Base-by-base conservation (phyloP, 2,888 invertebrate genomes). In the Cerceris rybyensis region DNA sequence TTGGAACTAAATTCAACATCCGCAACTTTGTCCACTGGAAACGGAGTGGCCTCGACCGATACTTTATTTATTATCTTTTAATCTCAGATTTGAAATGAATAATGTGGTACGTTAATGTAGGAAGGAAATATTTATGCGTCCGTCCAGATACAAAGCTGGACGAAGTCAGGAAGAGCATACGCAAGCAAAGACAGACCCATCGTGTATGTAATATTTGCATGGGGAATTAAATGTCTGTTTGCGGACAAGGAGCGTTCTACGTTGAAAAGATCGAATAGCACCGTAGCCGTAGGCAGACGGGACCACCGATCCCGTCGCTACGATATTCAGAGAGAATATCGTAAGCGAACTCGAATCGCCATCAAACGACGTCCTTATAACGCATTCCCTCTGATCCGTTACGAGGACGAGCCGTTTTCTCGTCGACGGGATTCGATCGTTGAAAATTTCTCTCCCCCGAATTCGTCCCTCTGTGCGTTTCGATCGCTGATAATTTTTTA, bases 161-260 rank as follows among this genome's bases (percentile, higher is more conserved):
- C 74, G 72, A 74, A 84, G 84, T 84, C 75, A 60, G 70, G 75
- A 72, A 84, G 66, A 79, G 70, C 71, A 66, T 76, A 74, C 70
- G 43, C 70, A 63, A 66, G 57, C 70, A 78, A 70, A 55, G 71
- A 50, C 82, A 79, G 78, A 75, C 80, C 75, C 75, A 77, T 70
- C 60, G 74, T 67, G 57, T 86, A 86, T 85, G 83, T 86, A 84
- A 89, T 92, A 91, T 92, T 92, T 92, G 90, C 90, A 91, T 90
- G 88, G 88, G 89, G 91, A 92, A 92, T 92, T 92, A 92, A 91
- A 91, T 88, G 90, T 88, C 87, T 91, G 91, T 92, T 91, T 91
- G 91, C 91, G 86, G 86, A 91, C 88, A 78, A 82, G 85, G 84
- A 88, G 88, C 86, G 89, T 88, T 86, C 86, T 86, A 75, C 78